A percentile compares a stretch with the other conserved stretches of the same genome.
Conservation (phyloP, 2,888 invertebrate species). For the Aethes cnicana region DNA sequence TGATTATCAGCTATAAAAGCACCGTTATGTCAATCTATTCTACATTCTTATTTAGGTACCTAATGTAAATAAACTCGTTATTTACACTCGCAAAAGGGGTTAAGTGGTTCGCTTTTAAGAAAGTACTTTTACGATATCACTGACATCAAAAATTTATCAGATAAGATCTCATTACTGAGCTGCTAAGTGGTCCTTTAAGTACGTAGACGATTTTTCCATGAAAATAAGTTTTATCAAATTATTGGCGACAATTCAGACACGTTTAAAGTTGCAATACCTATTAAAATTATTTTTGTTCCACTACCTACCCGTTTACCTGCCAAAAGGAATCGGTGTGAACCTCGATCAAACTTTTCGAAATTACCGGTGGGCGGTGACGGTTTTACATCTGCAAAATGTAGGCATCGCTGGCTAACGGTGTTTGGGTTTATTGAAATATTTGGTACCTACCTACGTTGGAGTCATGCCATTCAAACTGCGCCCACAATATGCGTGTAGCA, state of each 20-base stretch:
- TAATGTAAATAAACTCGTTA: constrained; percentile 7
- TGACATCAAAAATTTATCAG: not conserved
- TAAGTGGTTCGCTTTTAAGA: too few relatives aligned
- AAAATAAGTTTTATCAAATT: too few relatives aligned
- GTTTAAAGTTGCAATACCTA: too few relatives aligned
- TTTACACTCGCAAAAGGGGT: not conserved
- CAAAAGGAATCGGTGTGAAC: constrained; percentile 5
- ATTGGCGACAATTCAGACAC: too few relatives aligned
- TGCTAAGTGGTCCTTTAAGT: too few relatives aligned
- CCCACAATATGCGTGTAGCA: constrained; percentile 31
- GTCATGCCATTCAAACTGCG: constrained; percentile 41
- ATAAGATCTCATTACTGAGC: too few relatives aligned
- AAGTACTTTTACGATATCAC: constrained; percentile 1
- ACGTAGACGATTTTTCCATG: too few relatives aligned
- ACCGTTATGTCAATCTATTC: constrained; percentile 6
- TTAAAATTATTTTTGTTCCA: constrained; percentile 5
- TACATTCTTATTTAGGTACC: not conserved
- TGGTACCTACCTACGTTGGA: constrained; percentile 47
- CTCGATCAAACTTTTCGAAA: constrained; percentile 43
- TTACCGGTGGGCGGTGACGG: constrained; percentile 49
- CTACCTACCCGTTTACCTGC: constrained; percentile 15
- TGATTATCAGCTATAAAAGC: not conserved
- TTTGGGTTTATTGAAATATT: constrained; percentile 54
- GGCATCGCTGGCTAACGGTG: constrained; percentile 67
- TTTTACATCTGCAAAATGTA: constrained; percentile 63